Base-by-base conservation (phyloP, 2,797 vertebrate genomes). In the Sebastes minor region DNA sequence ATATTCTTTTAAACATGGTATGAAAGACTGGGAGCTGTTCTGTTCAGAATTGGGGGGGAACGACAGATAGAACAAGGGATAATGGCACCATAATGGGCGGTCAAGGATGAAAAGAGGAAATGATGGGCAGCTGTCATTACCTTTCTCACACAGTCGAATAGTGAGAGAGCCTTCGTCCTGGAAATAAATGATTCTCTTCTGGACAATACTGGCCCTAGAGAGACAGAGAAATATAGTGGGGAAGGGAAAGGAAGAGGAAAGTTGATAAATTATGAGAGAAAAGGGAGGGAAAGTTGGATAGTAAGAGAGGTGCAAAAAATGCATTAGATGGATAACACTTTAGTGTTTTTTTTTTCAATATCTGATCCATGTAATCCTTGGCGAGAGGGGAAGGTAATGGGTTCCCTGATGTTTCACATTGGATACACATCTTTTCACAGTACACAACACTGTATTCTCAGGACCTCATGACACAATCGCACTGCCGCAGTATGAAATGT, bases 151-250 rank as follows among this genome's bases (percentile, higher is more conserved):
- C 62, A 99, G 95, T 78, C 94, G 97, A 90, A 97, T 96, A 33
- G 97, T 99, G 85, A 99, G 97, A 67, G 98, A 98, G 42, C 98
- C 98, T 83, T 98, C 97, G 63, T 99, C 97, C 92, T 98, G 98
- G 94, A 99, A 99, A 94, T 97, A 98, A 93, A 98, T 98, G n/a
- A 99, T 95, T 88, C 95, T 97, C 86, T 98, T 99, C 95, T 99
- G 98, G 81, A 99, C 97, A 49, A 99, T 98, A 74, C 98, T 99
- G 78, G 97, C 98, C 92, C 98, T 99, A 89, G n/a, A 85, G 79
- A 86, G 49, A 69, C 30, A 91, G 46, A 82, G 35, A 59, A 6
- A 74, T n/a, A 46, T 5, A 22, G 61, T 30, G 59, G 76, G 33
- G 35, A 33, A 56, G 59, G 18, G n/a, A 28, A 46, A 53, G 2